Base-by-base conservation (phyloP, 2,797 vertebrate genomes). In the Myotis findleyi region DNA sequence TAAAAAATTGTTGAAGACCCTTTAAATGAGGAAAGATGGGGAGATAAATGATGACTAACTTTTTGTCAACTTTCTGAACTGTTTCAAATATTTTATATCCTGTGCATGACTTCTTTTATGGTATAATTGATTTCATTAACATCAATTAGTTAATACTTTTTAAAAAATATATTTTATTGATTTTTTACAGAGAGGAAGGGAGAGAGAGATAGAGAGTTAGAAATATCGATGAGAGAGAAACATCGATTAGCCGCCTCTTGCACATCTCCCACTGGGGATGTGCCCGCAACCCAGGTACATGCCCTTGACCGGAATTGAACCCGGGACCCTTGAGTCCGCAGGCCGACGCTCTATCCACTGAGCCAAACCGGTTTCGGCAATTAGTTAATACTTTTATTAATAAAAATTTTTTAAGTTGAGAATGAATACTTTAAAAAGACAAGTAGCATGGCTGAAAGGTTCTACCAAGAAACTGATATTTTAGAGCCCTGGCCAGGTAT, bases 351-450 rank as follows among this genome's bases (percentile, higher is more conserved):
- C 6, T 41, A 41, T 41, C 38, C 38, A 41, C 38, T 41, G 38
- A 41, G 38, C 6, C 38, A 41, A 41, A 41, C 7, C 38, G 7
- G 38, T 41, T 41, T 41, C 6, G 38, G 38, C 53, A 76, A 75
- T 76, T 87, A 66, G 55, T 76, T 84, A 89, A 75, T 73, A 14
- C 5, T 59, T 90, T 85, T 85, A 38, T 91, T 72, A 73, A 53
- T 49, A 71, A 77, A 85, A 82, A 64, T 83, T 57, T 55, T 69
- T 77, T 87, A 53, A 85, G 72, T 38, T 55, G 69, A 66, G 64
- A 69, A 80, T 41, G 73, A 27, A 30, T 72, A 84, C 3, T 87
- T 93, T 2, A 72, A 5, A 81, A 71, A 57, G 71, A 80, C 47
- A 73, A 38, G n/a, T 10, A 27, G 13, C 36, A 25, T 51, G 30